Base-by-base conservation (phyloP, 2,888 invertebrate genomes). In the Troides aeacus region DNA sequence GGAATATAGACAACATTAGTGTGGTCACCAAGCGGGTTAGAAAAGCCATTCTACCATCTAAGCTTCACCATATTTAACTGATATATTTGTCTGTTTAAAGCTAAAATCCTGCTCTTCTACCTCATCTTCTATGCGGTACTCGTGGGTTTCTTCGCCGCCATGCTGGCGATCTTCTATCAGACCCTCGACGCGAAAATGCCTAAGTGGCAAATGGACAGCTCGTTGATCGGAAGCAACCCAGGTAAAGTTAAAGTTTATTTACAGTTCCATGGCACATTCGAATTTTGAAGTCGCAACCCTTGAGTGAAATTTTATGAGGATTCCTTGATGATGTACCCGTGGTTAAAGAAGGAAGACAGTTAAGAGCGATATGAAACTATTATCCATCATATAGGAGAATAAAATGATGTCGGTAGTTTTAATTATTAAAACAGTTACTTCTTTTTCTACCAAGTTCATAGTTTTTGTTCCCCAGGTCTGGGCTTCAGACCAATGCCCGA, bases 401-500 rank as follows among this genome's bases (percentile, higher is more conserved):
- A 39, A 39, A 10, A 30, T 30, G 30, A 3, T 30, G 30, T 10
- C 10, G 1, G 0, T 39, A 10, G 6, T 39, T 39, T 8, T 1
- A 39, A 10, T 39, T 10, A 6, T 39, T 7, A 10, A 39, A 39
- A 8, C 8, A 39, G 39, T 39, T 7, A 39, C 10, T 10, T 10
- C 39, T 7, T 10, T 39, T 39, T 39, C 39, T 39, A 39, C 10
- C 39, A 10, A 1, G 39, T 39, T 39, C 7, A 39, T 39, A 6
- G 53, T 53, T 17, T 17, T 23, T 56, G n/a, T 24, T 74, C 18
- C 83, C 21, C 89, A 97, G 98, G 99, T 84, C 94, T 99, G 82
- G 99, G 99, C 76, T 99, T 99, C 93, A 95, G 99, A 84, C 99
- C 99, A 74, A 97, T 98, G 96, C 98, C 98, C 78, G 96, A 97